phyloP scores from a whole-genome alignment of 2,113 vertebrate species.

The Megaceryle maxima region DNA sequence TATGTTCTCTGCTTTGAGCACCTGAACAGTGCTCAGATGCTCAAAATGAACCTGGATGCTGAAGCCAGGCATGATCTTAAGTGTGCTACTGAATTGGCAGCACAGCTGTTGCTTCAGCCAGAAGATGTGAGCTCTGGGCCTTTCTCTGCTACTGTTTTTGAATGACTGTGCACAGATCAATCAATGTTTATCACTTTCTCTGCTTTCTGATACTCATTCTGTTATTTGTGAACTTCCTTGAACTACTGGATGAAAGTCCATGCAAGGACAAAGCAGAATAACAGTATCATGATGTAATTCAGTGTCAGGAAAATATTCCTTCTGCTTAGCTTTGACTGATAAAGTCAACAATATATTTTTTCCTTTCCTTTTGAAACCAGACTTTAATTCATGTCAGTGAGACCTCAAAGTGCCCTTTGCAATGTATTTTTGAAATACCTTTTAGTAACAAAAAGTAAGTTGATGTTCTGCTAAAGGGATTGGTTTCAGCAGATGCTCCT shows the following conservation, averaged over 20 bases:
- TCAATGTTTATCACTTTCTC: neutral
- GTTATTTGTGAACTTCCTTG: neutral
- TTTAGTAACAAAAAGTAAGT: neutral
- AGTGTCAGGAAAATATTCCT: neutral
- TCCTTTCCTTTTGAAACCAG: neutral
- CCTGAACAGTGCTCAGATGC: neutral
- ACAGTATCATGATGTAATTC: neutral
- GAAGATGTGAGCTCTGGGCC: neutral
- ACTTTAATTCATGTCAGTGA: neutral
- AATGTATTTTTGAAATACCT: neutral
- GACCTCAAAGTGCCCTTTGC: neutral
- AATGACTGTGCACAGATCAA: neutral
- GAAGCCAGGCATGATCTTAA: neutral
- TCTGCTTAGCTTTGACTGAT: neutral
- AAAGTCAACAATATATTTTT: neutral
- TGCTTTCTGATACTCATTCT: neutral
- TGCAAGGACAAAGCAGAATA: neutral
- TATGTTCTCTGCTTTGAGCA: neutral
- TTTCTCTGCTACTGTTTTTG: neutral
- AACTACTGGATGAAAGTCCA: neutral
- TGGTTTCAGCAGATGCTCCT: neutral
- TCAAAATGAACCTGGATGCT: neutral
- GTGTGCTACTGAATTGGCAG: neutral
- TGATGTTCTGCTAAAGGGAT: neutral
- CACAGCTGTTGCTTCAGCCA: neutral